A percentile compares a stretch with the other conserved stretches of the same genome.
Conservation (phyloP, 1,140 invertebrate species). For the Drosophila nasuta region DNA sequence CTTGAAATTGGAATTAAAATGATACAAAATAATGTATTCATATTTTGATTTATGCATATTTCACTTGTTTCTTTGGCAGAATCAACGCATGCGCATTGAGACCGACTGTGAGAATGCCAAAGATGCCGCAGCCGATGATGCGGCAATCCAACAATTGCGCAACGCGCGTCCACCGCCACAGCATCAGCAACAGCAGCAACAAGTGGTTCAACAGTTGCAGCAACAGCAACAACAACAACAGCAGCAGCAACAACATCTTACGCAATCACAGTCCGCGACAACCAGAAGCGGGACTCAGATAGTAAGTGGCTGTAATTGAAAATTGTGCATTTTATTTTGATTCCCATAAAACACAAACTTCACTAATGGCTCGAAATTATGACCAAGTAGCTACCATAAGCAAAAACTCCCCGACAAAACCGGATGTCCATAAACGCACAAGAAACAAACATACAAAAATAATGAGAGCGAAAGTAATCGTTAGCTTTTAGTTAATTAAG, state of each 20-base stretch:
- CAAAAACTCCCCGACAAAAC: background rate
- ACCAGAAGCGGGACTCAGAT: constrained; percentile 72
- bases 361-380: constrained; percentile 3
- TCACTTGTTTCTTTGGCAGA: constrained; percentile 60
- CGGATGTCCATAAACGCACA: constrained; percentile 30
- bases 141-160: constrained; percentile 52
- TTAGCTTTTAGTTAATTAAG: constrained; percentile 20
- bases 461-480: background rate
- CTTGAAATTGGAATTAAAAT: background rate
- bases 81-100: constrained; percentile 82
- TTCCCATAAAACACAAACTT: constrained; percentile 1
- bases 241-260: constrained; percentile 52
- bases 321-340: constrained; percentile 41
- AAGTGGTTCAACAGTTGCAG: constrained; percentile 46
- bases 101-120: constrained; percentile 73
- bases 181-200: constrained; percentile 53
- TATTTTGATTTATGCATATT: constrained; percentile 1
- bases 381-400: background rate
- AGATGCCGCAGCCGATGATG: constrained; percentile 52
- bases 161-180: constrained; percentile 21
- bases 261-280: constrained; percentile 56
- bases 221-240: constrained; percentile 47
- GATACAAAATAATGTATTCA: background rate
- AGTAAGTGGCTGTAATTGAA: constrained; percentile 74
- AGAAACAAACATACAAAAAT: background rate